Evolutionary conservation across 2,113 vertebrate species (phyloP).

Genomic region (Grus americana): DNA sequence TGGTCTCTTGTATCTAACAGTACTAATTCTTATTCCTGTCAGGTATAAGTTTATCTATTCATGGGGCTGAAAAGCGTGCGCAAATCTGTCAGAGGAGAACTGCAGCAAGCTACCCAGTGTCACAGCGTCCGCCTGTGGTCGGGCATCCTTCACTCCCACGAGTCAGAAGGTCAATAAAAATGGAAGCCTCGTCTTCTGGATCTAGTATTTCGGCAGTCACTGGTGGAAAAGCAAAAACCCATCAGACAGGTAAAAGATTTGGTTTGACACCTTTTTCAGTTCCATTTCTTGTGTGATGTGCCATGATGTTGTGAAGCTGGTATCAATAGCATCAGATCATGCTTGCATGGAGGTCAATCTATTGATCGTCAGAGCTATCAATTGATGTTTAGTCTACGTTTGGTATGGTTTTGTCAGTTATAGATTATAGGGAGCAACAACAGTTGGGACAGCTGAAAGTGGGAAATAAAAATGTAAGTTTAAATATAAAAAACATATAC

Average conservation of each 20-base stretch:
- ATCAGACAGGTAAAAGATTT: slow-evolving; percentile 78
- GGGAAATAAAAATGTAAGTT: background rate
- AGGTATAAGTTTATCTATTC: slow-evolving; percentile 92
- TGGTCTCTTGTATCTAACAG: slow-evolving; percentile 13
- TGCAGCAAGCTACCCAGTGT: slow-evolving; percentile 75
- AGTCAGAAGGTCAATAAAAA: slow-evolving; percentile 78
- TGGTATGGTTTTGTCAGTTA: background rate
- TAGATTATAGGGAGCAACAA: background rate
- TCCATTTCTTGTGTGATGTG: background rate
- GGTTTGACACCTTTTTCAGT: background rate
- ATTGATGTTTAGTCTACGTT: background rate
- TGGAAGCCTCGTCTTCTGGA: slow-evolving; percentile 87
- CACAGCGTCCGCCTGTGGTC: slow-evolving; percentile 74
- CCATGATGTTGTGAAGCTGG: background rate
- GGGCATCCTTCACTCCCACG: slow-evolving; percentile 76
- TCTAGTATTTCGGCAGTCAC: slow-evolving; percentile 69
- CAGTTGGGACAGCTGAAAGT: background rate
- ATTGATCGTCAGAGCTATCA: background rate
- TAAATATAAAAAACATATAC: background rate
- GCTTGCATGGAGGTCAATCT: background rate
- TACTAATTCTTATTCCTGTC: slow-evolving; percentile 60
- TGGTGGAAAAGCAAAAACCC: slow-evolving; percentile 74
- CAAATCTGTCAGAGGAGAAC: slow-evolving; percentile 81
- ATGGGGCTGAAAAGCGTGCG: slow-evolving; percentile 88
- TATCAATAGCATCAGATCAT: background rate